These are phyloP conservation scores for Ctena decussata DNA, from an alignment of 2,888 invertebrate species.

Conservation along the genomic window DNA sequence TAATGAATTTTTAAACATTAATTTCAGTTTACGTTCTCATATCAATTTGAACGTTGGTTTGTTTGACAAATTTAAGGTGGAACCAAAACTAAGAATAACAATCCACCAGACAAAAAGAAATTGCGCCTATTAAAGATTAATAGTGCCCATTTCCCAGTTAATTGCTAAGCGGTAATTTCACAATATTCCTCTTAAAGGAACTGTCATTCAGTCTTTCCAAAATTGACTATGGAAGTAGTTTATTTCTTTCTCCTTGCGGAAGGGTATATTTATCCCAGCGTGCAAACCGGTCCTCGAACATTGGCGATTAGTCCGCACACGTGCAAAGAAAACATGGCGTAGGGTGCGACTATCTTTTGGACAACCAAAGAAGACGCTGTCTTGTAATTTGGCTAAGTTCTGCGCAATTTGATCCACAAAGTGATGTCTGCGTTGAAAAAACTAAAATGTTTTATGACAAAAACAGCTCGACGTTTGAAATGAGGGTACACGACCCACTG, in stretches of 20 bases:
- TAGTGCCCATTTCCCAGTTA: conserved; percentile 19
- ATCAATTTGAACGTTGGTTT: not conserved
- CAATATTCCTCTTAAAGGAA: conserved; percentile 16
- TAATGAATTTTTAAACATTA: conserved; percentile 25
- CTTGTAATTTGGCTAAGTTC: conserved; percentile 1
- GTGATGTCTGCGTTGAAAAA: not conserved
- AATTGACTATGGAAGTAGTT: conserved; percentile 12
- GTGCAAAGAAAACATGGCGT: conserved; percentile 24
- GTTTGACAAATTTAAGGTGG: conserved; percentile 20
- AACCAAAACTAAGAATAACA: conserved; percentile 14
- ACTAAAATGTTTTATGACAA: conserved; percentile 1
- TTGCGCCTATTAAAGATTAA: conserved; percentile 22
- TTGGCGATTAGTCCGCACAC: conserved; percentile 15
- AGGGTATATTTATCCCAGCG: conserved; percentile 18
- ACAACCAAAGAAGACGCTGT: not conserved
- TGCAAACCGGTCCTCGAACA: conserved; percentile 16
- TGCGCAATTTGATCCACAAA: conserved; percentile 6
- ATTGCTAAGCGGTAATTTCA: conserved; percentile 16
- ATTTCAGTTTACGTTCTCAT: conserved; percentile 12
- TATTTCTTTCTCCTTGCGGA: not conserved
- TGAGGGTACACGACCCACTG: not conserved
- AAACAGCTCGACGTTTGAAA: not conserved
- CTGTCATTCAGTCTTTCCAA: conserved; percentile 6
- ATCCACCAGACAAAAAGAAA: conserved; percentile 10
- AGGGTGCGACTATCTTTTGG: conserved; percentile 1